A percentile compares a stretch with the other conserved stretches of the same genome.
Evolutionary conservation across 2,888 invertebrate genomes (phyloP).

Genomic region (Serrognathus titanus): DNA sequence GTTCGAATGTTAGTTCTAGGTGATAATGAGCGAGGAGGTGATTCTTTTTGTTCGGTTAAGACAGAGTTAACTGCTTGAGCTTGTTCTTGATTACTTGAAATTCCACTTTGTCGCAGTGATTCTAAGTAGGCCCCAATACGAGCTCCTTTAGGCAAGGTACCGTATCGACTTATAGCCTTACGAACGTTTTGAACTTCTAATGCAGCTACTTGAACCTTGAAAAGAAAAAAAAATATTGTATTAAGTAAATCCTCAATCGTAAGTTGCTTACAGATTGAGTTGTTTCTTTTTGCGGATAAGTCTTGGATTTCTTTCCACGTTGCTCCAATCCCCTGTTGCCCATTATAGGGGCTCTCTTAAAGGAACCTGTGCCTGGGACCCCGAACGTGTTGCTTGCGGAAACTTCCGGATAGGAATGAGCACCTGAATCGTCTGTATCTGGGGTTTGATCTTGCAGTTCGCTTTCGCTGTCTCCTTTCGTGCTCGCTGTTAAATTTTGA

Average conservation of each 20-base stretch:
- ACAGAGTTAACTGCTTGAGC: slow-evolving; percentile 31
- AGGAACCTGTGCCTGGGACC: slow-evolving; percentile 49
- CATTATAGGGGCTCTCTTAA: slow-evolving; percentile 60
- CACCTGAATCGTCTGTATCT: slow-evolving; percentile 69
- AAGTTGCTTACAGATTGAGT: slow-evolving; percentile 19
- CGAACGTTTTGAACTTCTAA: slow-evolving; percentile 94
- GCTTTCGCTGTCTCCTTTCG: slow-evolving; percentile 64
- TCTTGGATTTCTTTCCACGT: slow-evolving; percentile 62
- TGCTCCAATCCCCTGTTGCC: slow-evolving; percentile 59
- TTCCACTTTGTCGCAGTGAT: slow-evolving; percentile 79
- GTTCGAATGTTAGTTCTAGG: slow-evolving; percentile 64
- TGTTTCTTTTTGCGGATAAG: slow-evolving; percentile 56
- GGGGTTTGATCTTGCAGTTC: slow-evolving; percentile 68
- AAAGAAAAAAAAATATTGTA: slow-evolving; percentile 1
- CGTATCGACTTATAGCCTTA: slow-evolving; percentile 90
- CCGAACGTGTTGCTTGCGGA: slow-evolving; percentile 51
- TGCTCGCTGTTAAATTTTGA: slow-evolving; percentile 50
- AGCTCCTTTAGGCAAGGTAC: slow-evolving; percentile 94
- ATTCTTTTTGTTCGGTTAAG: slow-evolving; percentile 37
- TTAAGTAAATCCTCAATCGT: not conserved
- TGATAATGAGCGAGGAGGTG: slow-evolving; percentile 55
- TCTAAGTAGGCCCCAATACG: slow-evolving; percentile 95
- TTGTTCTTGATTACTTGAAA: slow-evolving; percentile 39
- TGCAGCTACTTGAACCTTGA: slow-evolving; percentile 80
- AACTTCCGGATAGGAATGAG: slow-evolving; percentile 52